Evolutionary conservation across 2,888 invertebrate genomes (phyloP), one percentile per base, ranked within the genome.

Genomic region (Trimorus sp.): DNA sequence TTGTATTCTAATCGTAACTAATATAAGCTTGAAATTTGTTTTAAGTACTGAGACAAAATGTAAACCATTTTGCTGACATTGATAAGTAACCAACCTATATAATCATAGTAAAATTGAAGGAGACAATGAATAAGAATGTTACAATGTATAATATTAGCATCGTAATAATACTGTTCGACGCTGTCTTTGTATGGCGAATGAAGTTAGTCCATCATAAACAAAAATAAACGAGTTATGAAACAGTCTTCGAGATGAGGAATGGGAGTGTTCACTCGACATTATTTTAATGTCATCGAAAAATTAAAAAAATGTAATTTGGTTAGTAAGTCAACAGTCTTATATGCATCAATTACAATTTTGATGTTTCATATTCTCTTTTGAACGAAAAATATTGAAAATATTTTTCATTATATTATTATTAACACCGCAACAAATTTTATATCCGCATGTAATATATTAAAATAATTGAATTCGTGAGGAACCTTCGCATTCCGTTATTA

Each of bases 151-250:
- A 81, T 83, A 75, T 42, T 74, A 74, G 83, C 84, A 79, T 83
- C 82, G 84, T 84, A 84, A 85, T 90, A 90, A 90, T 90, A 90
- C 90, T 89, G 90, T 87, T 88, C 84, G 87, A 85, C 86, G 83
- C 84, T 85, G 82, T 79, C 83, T 79, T 68, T 79, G 76, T 76
- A 51, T 63, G 37, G 69, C 75, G 63, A 76, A 74, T 49, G 62
- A 48, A 53, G 63, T 45, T 60, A 62, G 81, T 80, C 84, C 78
- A 82, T 80, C 62, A 77, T 73, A 73, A 73, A 73, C 75, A 77
- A 77, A 83, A 76, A 79, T 59, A 83, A 83, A 83, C 59, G 48
- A 83, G 51, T 79, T 65, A 26, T 73, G 73, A 80, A 79, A 77
- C 79, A 83, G 83, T 83, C 83, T 83, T 83, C 68, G 82, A 76